phyloP scores from a whole-genome alignment of 2,888 invertebrate genomes.

The Auanema sp. region DNA sequence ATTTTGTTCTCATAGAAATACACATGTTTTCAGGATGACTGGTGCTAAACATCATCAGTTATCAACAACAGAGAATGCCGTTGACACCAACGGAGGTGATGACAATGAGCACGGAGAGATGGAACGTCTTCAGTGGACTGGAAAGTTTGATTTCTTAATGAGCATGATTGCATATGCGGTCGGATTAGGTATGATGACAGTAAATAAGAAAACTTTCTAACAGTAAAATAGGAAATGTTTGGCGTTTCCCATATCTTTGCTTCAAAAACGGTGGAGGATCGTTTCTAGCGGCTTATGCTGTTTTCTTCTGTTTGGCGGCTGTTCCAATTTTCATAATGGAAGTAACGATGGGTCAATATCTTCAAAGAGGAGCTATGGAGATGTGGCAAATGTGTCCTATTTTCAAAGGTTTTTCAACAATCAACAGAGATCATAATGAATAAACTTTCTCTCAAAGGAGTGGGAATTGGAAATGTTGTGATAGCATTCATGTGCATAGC shows the following conservation, averaged over 20 bases:
- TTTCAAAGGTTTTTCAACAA: slow-evolving; percentile 44
- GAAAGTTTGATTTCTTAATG: slow-evolving; percentile 62
- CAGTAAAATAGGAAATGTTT: slow-evolving; percentile 57
- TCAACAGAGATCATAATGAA: neutral
- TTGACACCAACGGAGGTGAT: neutral
- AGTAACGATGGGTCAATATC: slow-evolving; percentile 63
- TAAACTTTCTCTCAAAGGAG: slow-evolving; percentile 43
- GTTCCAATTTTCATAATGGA: slow-evolving; percentile 63
- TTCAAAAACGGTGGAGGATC: slow-evolving; percentile 64
- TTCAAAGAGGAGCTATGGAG: slow-evolving; percentile 63
- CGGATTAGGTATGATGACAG: slow-evolving; percentile 52
- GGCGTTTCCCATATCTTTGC: slow-evolving; percentile 64
- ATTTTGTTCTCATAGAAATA: no score
- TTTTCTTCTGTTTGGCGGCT: slow-evolving; percentile 62
- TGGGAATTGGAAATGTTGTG: slow-evolving; percentile 64
- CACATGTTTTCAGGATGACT: no score
- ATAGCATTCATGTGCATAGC: slow-evolving; percentile 63
- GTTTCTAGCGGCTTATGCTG: slow-evolving; percentile 61
- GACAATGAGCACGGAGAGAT: neutral
- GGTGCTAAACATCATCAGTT: no score
- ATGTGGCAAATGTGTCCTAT: slow-evolving; percentile 64
- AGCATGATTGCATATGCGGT: slow-evolving; percentile 64
- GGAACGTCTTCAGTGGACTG: slow-evolving; percentile 58
- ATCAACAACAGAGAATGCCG: no score
- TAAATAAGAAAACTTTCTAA: neutral